Evolutionary conservation across 2,797 vertebrate species (phyloP), one percentile per base, ranked within the genome.

Genomic region (Cyprinella venusta): DNA sequence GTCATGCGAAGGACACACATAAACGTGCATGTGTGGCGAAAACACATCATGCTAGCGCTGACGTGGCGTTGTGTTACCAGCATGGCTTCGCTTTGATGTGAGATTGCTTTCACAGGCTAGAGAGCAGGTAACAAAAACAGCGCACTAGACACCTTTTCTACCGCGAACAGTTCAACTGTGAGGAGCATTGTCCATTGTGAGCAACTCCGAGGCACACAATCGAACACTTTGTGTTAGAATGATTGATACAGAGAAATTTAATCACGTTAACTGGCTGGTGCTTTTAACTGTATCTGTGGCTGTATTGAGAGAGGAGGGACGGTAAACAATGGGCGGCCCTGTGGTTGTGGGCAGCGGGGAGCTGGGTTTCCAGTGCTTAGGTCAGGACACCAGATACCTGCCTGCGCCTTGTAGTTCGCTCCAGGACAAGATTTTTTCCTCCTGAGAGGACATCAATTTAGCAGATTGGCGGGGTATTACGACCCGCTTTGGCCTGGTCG

Each of bases 311-410:
- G 80, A 69, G 80, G 86, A 79, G 86, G 86, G 81, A 74, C 50
- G 71, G 48, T 74, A 36, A 71, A 94, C 94, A 94, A 94, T 91
- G 93, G 83, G 0, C 38, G 30, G 91, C 93, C 91, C 92, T 94
- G 93, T 94, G 84, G 88, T 84, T 86, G 88, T 63, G 83, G 79
- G 75, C 59, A 80, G 88, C 89, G 59, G 86, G 79, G 87, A 92
- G 90, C 89, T 89, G 82, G 91, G 91, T 90, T 92, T 91, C 86
- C 91, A 92, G 85, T 90, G 92, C 92, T 89, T 86, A 90, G 91
- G 91, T 91, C 88, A 83, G 48, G 92, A 92, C 91, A 93, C 90
- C 89, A 85, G 93, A 92, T 90, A 92, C 90, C 86, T 8, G 89
- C 85, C 87, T 90, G 91, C 90, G 91, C 92, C 85, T 89, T 77